Percentiles rank a stretch among this genome's conserved stretches.
Evolutionary conservation across 2,113 vertebrate genomes (phyloP).

Genomic region (Halichoerus grypus): DNA sequence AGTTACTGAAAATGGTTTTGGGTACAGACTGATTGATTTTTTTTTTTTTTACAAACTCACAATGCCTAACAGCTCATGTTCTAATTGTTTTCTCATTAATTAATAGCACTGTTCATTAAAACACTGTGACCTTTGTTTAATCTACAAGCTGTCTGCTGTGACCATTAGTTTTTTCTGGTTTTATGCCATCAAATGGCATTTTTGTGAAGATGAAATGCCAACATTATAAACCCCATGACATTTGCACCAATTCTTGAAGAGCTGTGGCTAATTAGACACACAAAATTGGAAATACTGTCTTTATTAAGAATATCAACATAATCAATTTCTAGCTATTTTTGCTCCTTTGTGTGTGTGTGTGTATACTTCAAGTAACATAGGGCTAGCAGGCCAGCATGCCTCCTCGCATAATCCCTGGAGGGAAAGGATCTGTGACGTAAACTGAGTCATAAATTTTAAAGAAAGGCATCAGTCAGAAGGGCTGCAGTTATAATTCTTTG

Average conservation of each 20-base stretch:
- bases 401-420: background rate
- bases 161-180: conserved; percentile 68
- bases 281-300: conserved; percentile 60
- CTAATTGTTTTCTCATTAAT: conserved; percentile 80
- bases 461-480: conserved; percentile 48
- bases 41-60: conserved; percentile 45
- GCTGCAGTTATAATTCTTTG: conserved; percentile 6
- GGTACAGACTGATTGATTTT: conserved; percentile 70
- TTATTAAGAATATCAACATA: conserved; percentile 61
- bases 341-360: background rate
- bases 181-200: conserved; percentile 64
- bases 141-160: conserved; percentile 77
- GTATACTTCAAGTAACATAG: conserved; percentile 39
- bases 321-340: conserved; percentile 76
- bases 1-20: conserved; percentile 67
- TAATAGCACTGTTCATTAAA: conserved; percentile 80
- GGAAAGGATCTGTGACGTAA: conserved; percentile 49
- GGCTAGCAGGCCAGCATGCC: background rate
- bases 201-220: conserved; percentile 65
- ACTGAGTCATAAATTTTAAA: background rate
- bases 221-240: conserved; percentile 57
- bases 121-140: conserved; percentile 80
- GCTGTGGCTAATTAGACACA: conserved; percentile 70
- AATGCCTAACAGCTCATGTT: conserved; percentile 62
- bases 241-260: conserved; percentile 65